A percentile compares a stretch with the other conserved stretches of the same genome.
Conservation (phyloP, 2,888 invertebrate genomes). For the Carpatolechia fugitivella region DNA sequence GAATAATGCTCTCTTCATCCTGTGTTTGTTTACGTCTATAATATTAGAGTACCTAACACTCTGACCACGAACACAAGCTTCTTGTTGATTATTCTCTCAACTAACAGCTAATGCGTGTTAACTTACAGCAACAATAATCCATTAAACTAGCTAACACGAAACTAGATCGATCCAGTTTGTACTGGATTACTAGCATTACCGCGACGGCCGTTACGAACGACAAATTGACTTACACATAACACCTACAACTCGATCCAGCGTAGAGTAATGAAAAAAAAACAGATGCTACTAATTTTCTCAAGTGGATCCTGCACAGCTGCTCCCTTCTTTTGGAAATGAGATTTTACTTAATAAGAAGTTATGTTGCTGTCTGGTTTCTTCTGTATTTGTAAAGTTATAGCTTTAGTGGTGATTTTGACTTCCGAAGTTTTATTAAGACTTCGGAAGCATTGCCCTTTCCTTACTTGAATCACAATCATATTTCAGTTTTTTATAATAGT, state of each 20-base stretch:
- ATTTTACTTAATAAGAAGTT: constrained; percentile 2
- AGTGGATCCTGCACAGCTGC: background rate
- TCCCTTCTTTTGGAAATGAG: background rate
- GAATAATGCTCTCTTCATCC: no score
- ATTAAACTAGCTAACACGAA: constrained; percentile 52
- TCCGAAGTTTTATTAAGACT: background rate
- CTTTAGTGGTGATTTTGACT: background rate
- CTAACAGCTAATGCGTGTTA: constrained; percentile 19
- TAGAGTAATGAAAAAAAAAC: constrained; percentile 19
- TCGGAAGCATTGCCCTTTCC: no score
- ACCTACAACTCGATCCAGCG: constrained; percentile 36
- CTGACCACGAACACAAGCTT: background rate
- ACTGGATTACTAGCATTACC: constrained; percentile 61
- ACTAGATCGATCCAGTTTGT: constrained; percentile 54
- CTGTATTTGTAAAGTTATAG: background rate
- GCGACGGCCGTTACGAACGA: constrained; percentile 39
- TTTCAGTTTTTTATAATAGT: no score
- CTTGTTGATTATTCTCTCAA: background rate
- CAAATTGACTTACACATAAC: constrained; percentile 62
- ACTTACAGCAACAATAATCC: constrained; percentile 37
- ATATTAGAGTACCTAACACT: no score
- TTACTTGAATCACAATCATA: no score
- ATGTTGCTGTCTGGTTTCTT: constrained; percentile 1
- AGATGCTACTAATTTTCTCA: constrained; percentile 11
- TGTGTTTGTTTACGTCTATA: no score